Evolutionary conservation across 2,888 invertebrate species (phyloP), one percentile per base, ranked within the genome.

Genomic region (Cetonia aurata): DNA sequence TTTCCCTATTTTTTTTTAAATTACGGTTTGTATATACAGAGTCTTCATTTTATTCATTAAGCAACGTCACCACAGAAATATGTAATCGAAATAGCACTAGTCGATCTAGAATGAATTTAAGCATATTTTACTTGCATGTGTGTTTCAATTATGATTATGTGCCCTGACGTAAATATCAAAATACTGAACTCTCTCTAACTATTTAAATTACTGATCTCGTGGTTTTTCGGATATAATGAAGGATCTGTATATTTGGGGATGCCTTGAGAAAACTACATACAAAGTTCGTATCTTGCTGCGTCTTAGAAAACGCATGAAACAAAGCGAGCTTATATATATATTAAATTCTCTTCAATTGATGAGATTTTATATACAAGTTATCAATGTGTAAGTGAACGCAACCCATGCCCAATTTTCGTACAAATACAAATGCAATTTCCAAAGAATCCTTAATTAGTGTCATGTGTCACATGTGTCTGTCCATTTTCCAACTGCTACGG

Each of bases 301-400:
- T 17, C 9, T 52, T 25, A 10, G 12, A 50, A 48, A 15, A 4
- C 13, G 6, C 13, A 25, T 25, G n/a, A 31, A 56, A 56, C 31
- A 56, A 31, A 8, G n/a, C 6, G 8, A 25, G 19, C 1, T 55
- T 12, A 56, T 13, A 37, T n/a, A 56, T 13, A 13, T 37, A 37
- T 8, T 37, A 37, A 37, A 37, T 37, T 37, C 37, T 37, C 37
- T 37, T 10, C 37, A 37, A 37, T 37, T 3, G 37, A 37, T 1
- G 10, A 10, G 10, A 56, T 10, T 37, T 37, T 62, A 62, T 62
- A 48, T 50, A 62, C 15, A 62, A 62, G 33, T 33, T 50, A 62
- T 48, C 50, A 65, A 50, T 15, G 62, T 65, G 62, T 52, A 52
- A 17, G 62, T 65, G 50, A 65, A 52, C 17, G 33, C 41, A 37